A percentile compares a stretch with the other conserved stretches of the same genome.
phyloP scores from a whole-genome alignment of 2,797 vertebrate species.

The Pantherophis alleghaniensis region DNA sequence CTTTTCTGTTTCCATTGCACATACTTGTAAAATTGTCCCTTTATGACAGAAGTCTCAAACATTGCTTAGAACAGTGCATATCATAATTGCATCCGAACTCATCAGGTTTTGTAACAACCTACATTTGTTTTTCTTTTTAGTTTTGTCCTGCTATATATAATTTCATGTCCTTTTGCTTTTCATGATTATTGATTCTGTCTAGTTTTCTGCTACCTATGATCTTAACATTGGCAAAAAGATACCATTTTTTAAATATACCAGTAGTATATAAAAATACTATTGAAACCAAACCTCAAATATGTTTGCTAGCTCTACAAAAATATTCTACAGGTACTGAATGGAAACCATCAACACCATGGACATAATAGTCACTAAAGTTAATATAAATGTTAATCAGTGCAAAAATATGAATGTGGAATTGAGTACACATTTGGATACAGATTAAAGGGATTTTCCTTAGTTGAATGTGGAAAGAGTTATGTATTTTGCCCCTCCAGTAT shows the following conservation, averaged over 20 bases:
- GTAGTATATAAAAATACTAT: conserved; percentile 46
- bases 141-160: conserved; percentile 49
- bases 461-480: conserved; percentile 46
- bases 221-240: conserved; percentile 56
- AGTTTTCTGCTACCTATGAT: conserved; percentile 56
- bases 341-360: conserved; percentile 7
- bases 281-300: conserved; percentile 39
- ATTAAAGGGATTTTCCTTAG: conserved; percentile 48
- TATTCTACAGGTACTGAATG: conserved; percentile 33
- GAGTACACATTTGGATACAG: conserved; percentile 52
- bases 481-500: conserved; percentile 13
- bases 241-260: neutral
- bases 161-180: conserved; percentile 16
- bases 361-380: conserved; percentile 22
- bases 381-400: conserved; percentile 16
- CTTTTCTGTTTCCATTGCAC: neutral
- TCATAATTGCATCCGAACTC: conserved; percentile 37
- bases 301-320: conserved; percentile 36
- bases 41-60: neutral
- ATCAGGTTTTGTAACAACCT: conserved; percentile 30
- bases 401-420: conserved; percentile 35
- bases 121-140: conserved; percentile 12
- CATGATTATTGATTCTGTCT: conserved; percentile 44
- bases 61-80: neutral
- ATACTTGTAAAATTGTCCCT: conserved; percentile 1